Evolutionary conservation across 2,888 invertebrate species (phyloP).

Genomic region (Cancer borealis): DNA sequence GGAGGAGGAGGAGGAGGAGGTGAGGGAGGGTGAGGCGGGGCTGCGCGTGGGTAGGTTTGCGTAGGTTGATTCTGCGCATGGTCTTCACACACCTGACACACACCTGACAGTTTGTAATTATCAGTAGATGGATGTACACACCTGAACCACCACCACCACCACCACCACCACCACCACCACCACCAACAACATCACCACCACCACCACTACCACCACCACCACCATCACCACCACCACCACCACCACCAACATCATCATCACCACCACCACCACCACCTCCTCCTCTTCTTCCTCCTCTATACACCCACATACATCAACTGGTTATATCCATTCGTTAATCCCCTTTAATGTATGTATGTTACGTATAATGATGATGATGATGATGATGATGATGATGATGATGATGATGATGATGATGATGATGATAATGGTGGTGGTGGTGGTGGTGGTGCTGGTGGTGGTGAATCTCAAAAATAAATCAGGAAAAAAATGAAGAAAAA

Average conservation of each 20-base stretch:
- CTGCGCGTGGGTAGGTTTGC: not conserved
- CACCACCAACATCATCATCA: not conserved
- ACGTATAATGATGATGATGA: too few species aligned
- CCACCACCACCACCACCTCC: not conserved
- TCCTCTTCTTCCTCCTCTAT: not conserved
- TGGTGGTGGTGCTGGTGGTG: not conserved
- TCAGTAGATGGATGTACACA: not conserved
- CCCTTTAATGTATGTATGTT: too few species aligned
- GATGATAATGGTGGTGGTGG: not conserved
- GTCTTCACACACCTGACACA: not conserved
- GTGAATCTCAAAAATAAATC: not conserved
- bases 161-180: not conserved
- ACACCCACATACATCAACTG: too few species aligned
- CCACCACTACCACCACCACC: not conserved
- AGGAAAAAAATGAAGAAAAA: not conserved
- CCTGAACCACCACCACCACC: not conserved
- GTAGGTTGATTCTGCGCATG: not conserved
- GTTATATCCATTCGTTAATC: too few species aligned
- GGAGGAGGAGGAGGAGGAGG: not conserved
- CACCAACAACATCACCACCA: not conserved
- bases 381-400: too few species aligned
- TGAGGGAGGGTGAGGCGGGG: not conserved
- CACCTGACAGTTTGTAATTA: constrained; percentile 9
- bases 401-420: not conserved
- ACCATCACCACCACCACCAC: not conserved